phyloP scores from a whole-genome alignment of 2,113 vertebrate species.

The Miniopterus natalensis region DNA sequence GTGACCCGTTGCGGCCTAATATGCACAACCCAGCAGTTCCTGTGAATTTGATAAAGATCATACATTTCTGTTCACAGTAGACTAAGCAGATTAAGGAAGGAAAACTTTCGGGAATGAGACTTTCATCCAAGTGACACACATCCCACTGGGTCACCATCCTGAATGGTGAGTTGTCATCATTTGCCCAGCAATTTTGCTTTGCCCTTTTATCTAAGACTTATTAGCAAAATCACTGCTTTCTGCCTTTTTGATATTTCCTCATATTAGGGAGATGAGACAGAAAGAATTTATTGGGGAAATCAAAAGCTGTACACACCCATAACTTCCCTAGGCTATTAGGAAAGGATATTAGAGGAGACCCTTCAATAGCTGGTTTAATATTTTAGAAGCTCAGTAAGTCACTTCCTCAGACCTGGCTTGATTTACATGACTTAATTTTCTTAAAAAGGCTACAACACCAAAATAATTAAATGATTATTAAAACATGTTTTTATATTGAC shows the following conservation, averaged over 20 bases:
- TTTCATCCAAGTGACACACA: background rate
- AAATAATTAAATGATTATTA: background rate
- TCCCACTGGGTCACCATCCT: background rate
- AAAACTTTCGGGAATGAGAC: slow-evolving; percentile 31
- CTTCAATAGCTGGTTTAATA: slow-evolving; percentile 36
- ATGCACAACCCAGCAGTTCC: background rate
- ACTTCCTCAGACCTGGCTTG: background rate
- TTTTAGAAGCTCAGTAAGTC: background rate
- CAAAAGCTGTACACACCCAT: background rate
- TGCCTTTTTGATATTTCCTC: slow-evolving; percentile 33
- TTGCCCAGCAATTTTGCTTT: background rate
- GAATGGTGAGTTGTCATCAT: background rate
- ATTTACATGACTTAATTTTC: background rate
- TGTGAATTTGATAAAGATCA: slow-evolving; percentile 9
- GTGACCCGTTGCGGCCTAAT: background rate
- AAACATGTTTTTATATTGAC: background rate
- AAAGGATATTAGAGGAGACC: background rate
- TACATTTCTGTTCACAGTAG: background rate
- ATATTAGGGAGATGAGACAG: slow-evolving; percentile 5
- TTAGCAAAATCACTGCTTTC: slow-evolving; percentile 29
- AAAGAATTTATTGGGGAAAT: background rate
- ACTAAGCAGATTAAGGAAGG: background rate
- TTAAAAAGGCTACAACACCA: background rate
- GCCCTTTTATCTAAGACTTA: slow-evolving; percentile 13
- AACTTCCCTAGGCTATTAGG: background rate